A percentile compares a stretch with the other conserved stretches of the same genome.
phyloP scores from a whole-genome alignment of 2,113 vertebrate genomes.

The Hippolais icterina region DNA sequence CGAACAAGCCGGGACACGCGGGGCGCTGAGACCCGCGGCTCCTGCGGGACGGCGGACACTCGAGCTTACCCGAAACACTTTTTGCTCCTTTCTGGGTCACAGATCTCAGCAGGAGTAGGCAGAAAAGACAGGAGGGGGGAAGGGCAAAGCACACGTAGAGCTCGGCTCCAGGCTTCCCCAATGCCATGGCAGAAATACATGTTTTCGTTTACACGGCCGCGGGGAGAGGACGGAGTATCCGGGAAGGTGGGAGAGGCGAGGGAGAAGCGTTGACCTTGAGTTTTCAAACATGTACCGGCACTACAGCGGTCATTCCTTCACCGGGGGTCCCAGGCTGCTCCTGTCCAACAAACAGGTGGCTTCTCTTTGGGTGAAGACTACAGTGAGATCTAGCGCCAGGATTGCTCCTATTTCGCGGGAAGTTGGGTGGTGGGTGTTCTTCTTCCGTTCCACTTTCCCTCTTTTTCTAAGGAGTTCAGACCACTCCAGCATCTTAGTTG shows the following conservation, averaged over 20 bases:
- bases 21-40: not conserved
- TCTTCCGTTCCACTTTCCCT: not conserved
- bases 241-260: not conserved
- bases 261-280: not conserved
- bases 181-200: not conserved
- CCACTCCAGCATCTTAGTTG: not conserved
- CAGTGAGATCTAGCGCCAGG: not conserved
- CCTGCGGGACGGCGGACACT: not conserved
- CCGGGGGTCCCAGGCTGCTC: not conserved
- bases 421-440: accelerated
- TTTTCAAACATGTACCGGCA: not conserved
- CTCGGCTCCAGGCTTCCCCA: not conserved
- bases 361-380: not conserved
- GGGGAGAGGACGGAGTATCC: not conserved
- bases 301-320: not conserved
- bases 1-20: not conserved
- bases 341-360: not conserved
- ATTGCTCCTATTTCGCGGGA: not conserved
- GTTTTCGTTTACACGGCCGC: not conserved
- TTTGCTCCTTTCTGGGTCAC: not conserved
- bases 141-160: not conserved
- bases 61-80: not conserved
- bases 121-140: not conserved
- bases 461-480: not conserved
- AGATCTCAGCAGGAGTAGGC: not conserved